Conservation (phyloP, 1,140 invertebrate species). For the Platyscapa corneri region DNA sequence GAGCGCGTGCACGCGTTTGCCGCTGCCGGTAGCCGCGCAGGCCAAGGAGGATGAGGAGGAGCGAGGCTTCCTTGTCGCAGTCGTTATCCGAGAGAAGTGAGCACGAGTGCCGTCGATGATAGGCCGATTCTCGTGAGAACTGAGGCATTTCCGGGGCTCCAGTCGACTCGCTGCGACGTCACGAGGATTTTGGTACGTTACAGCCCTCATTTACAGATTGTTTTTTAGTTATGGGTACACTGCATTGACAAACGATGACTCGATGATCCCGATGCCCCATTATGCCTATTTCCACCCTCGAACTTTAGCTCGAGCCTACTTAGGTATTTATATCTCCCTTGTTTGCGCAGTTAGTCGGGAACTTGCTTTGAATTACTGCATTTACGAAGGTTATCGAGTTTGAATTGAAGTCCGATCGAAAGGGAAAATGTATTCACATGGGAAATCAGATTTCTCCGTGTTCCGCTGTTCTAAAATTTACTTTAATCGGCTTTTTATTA, state of each 20-base stretch:
- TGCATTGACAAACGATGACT: neutral
- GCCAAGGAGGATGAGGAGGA: neutral
- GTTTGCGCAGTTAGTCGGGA: too few species aligned
- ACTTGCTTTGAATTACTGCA: too few species aligned
- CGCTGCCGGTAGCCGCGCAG: neutral
- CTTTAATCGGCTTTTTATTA: too few species aligned
- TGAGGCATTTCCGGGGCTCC: neutral
- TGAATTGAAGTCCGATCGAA: too few species aligned
- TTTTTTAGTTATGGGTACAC: neutral
- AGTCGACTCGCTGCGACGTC: neutral
- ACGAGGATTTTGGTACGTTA: slow-evolving; percentile 26
- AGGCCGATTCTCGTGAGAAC: neutral
- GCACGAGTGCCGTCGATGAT: neutral
- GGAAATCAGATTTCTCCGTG: too few species aligned
- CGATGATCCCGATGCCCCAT: neutral
- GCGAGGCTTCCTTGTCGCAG: neutral
- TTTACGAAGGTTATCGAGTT: too few species aligned
- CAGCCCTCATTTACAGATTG: too few species aligned
- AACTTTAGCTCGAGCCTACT: too few species aligned
- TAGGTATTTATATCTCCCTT: too few species aligned
- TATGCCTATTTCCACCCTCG: too few species aligned
- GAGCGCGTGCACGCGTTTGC: neutral
- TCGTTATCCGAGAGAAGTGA: neutral
- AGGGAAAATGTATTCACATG: too few species aligned
- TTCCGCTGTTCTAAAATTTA: too few species aligned